Base-by-base conservation (phyloP, 2,113 vertebrate species). In the Heptranchias perlo region DNA sequence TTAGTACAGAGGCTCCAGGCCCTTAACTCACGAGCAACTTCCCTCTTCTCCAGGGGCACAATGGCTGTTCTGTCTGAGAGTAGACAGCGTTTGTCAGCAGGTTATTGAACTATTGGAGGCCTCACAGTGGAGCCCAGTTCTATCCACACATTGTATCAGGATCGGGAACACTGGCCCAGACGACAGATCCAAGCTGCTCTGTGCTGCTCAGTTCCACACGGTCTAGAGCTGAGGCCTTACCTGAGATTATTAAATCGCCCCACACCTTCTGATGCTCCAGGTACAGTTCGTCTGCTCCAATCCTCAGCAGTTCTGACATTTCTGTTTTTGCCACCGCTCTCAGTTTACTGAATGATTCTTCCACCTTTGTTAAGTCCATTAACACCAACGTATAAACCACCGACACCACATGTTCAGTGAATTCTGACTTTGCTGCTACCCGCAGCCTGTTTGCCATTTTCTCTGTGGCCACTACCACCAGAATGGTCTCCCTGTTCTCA, bases 161-260 rank as follows among this genome's bases (percentile, higher is more conserved):
- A n/a, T n/a, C n/a, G n/a, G n/a, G n/a, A n/a, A n/a, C n/a, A n/a
- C n/a, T n/a, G n/a, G n/a, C n/a, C n/a, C n/a, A n/a, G n/a, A n/a
- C n/a, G n/a, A n/a, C n/a, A n/a, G n/a, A n/a, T n/a, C n/a, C n/a
- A n/a, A n/a, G n/a, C n/a, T n/a, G n/a, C n/a, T n/a, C n/a, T n/a
- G n/a, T n/a, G n/a, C n/a, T n/a, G n/a, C n/a, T n/a, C n/a, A n/a
- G n/a, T n/a, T n/a, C n/a, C n/a, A n/a, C n/a, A n/a, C n/a, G n/a
- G n/a, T n/a, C n/a, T n/a, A n/a, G n/a, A n/a, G n/a, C n/a, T n/a
- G n/a, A n/a, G n/a, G n/a, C n/a, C 58, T 98, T 96, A 99, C 99
- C 99, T 96, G 99, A 99, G 96, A 98, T 98, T 96, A 99, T 99
- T 78, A 99, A 98, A 96, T 99, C 98, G 28, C 97, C 97, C 99